Evolutionary conservation across 2,113 vertebrate species (phyloP).

Genomic region (Rhinoderma darwinii): DNA sequence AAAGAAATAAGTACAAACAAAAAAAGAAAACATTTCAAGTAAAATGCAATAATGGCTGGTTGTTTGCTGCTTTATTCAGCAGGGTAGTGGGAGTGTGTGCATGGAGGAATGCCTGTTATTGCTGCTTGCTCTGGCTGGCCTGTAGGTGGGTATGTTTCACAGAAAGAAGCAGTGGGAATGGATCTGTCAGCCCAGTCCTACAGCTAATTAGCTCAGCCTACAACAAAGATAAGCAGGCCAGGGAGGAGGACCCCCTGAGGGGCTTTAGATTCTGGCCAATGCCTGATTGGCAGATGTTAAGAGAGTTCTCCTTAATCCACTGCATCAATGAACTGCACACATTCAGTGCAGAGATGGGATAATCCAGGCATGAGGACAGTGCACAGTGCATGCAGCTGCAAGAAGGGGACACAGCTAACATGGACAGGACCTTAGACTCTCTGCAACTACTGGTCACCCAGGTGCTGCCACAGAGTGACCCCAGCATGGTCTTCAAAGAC

Average conservation of each 20-base stretch:
- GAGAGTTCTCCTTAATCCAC: conserved; percentile 72
- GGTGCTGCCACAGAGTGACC: conserved; percentile 75
- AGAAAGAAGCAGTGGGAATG: conserved; percentile 71
- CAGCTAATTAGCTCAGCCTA: conserved; percentile 81
- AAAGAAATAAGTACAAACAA: not conserved
- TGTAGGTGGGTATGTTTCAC: conserved; percentile 72
- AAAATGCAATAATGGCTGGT: not conserved
- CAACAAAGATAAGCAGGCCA: conserved; percentile 82
- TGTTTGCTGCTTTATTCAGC: not conserved
- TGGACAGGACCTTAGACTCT: conserved; percentile 75
- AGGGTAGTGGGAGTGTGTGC: conserved; percentile 56
- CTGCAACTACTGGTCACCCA: conserved; percentile 72
- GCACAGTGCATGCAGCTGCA: conserved; percentile 61
- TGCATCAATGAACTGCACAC: conserved; percentile 73
- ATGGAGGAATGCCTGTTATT: conserved; percentile 61
- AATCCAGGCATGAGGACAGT: conserved; percentile 71
- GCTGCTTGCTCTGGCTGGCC: conserved; percentile 65
- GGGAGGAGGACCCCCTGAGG: conserved; percentile 76
- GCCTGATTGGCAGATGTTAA: conserved; percentile 76
- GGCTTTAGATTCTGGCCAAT: conserved; percentile 70
- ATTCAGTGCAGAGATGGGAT: conserved; percentile 66
- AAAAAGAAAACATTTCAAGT: not conserved
- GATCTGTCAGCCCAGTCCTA: conserved; percentile 70
- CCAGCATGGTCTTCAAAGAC: conserved; percentile 75
- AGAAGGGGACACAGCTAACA: conserved; percentile 66